phyloP scores from a whole-genome alignment of 1,140 invertebrate genomes.

The Drosophila sproati region DNA sequence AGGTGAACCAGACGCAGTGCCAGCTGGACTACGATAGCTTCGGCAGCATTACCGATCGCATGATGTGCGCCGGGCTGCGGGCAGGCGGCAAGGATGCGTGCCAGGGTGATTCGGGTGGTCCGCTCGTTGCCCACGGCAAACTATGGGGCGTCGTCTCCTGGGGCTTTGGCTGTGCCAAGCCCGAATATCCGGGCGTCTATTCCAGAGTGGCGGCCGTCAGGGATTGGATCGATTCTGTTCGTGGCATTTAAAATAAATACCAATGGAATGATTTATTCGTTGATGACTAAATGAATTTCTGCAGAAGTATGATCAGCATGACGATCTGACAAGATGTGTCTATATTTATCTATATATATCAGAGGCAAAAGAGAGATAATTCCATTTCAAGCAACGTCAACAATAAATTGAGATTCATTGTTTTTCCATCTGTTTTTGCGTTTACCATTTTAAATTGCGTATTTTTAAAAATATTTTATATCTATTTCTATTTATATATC shows the following conservation, averaged over 20 bases:
- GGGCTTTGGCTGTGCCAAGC: conserved; percentile 86
- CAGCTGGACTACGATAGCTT: conserved; percentile 60
- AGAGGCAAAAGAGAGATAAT: no score
- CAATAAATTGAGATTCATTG: no score
- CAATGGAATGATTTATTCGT: no score
- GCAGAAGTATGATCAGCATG: no score
- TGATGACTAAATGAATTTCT: no score
- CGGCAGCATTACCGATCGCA: conserved; percentile 86
- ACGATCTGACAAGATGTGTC: no score
- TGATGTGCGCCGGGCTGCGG: conserved; percentile 89
- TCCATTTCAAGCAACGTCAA: no score
- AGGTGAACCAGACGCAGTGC: conserved; percentile 76
- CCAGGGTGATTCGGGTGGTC: conserved; percentile 86
- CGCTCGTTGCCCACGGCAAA: conserved; percentile 68
- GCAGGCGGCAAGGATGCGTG: conserved; percentile 90
- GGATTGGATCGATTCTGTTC: conserved; percentile 83
- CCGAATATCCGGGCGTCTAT: conserved; percentile 86
- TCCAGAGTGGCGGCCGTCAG: conserved; percentile 85
- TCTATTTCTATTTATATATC: no score
- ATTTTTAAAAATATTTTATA: no score
- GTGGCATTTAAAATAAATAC: conserved; percentile 40
- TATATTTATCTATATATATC: no score
- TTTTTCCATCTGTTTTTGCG: no score
- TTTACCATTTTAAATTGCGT: no score
- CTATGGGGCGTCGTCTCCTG: conserved; percentile 87